These are phyloP conservation scores for Acleris holmiana DNA, from an alignment of 2,888 invertebrate genomes.

Conservation along the genomic window DNA sequence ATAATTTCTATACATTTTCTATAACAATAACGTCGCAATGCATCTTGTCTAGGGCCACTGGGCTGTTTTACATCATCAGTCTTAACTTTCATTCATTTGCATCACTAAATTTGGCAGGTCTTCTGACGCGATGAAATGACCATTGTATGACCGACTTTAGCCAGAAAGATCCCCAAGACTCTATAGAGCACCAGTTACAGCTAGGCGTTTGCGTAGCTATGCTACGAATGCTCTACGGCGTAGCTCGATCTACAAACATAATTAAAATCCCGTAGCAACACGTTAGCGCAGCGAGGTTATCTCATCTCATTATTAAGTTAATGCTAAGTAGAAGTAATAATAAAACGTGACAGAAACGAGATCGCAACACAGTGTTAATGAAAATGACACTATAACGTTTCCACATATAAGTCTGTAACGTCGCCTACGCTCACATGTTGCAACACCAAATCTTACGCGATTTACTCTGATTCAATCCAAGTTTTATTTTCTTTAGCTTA, in stretches of 20 bases:
- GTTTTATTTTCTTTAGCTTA: too few relatives aligned
- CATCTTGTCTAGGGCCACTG: too few relatives aligned
- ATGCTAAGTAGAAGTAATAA: conserved; percentile 16
- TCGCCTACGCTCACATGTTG: conserved; percentile 2
- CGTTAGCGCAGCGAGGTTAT: background rate
- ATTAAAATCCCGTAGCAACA: conserved; percentile 8
- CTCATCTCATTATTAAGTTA: conserved; percentile 7
- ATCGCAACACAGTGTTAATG: conserved; percentile 26
- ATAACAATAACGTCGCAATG: too few relatives aligned
- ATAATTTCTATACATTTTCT: too few relatives aligned
- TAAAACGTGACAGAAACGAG: conserved; percentile 18
- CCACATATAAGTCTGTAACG: conserved; percentile 4
- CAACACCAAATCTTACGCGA: too few relatives aligned
- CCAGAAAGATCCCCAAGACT: background rate
- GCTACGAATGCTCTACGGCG: conserved; percentile 29
- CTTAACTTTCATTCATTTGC: too few relatives aligned
- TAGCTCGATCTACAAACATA: conserved; percentile 24
- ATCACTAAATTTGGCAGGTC: too few relatives aligned
- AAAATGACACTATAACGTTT: conserved; percentile 11
- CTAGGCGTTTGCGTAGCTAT: conserved; percentile 30
- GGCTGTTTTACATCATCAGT: too few relatives aligned
- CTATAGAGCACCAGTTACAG: conserved; percentile 4
- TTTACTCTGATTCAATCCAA: too few relatives aligned
- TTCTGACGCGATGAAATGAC: too few relatives aligned
- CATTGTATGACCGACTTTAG: too few relatives aligned